Base-by-base conservation (phyloP, 2,797 vertebrate species). In the Falco peregrinus region DNA sequence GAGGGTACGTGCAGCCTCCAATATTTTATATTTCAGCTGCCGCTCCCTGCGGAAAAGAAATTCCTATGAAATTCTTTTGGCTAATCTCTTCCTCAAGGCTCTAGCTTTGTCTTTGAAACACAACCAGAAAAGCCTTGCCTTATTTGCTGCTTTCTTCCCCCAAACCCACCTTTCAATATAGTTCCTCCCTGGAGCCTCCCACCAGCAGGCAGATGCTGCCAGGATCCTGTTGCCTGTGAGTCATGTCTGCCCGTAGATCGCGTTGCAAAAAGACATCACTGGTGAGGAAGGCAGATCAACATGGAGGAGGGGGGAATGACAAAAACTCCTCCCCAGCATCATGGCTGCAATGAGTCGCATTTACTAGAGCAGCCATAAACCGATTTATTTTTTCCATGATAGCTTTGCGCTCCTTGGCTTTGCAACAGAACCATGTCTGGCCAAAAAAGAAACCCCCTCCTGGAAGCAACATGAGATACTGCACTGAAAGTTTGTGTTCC, bases 161-260 rank as follows among this genome's bases (percentile, higher is more conserved):
- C 11, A 5, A 57, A 51, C 2, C 1, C 7, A 2, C 33, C n/a
- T 69, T 33, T 28, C 12, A 11, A 0, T 0, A 0, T 0, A 2
- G 7, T 3, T 9, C 41, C 69, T 15, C 9, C 0, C 21, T 2
- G 67, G 14, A 78, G 15, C 60, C 65, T 73, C 71, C 65, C 50
- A 4, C 41, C n/a, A 16, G 25, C 59, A n/a, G 47, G 14, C 8
- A 31, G 48, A 2, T 39, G 5, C 57, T 5, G 2, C 26, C 69
- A 31, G 56, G 39, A 13, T 29, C 56, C 83, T 3, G 25, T 18
- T 18, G 21, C 45, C 37, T 0, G 4, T 13, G 56, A 33, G 31
- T 51, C 64, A 11, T 57, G 19, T 22, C 61, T 57, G 51, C 57
- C 50, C 6, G 1, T 12, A 25, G 64, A 21, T 45, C 3, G 2